Percentiles rank a stretch among this genome's conserved stretches.
phyloP scores from a whole-genome alignment of 2,113 vertebrate genomes.

The Rhadina sibilatrix region DNA sequence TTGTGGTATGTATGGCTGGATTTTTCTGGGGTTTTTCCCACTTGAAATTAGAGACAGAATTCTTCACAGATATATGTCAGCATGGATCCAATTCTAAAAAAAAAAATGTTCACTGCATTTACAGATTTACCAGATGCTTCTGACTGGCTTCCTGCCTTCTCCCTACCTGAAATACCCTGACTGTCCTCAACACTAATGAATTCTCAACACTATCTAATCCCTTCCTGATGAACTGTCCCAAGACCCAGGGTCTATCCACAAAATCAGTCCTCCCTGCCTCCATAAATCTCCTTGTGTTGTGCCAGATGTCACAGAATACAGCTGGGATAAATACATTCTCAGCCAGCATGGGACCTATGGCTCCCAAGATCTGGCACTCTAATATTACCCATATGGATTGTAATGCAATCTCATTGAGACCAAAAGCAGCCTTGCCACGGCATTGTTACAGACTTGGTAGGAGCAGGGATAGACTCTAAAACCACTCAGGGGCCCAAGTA shows the following conservation, averaged over 20 bases:
- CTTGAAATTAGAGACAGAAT: background rate
- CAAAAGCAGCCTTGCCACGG: background rate
- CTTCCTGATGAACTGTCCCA: background rate
- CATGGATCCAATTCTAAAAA: background rate
- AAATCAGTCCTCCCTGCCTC: background rate
- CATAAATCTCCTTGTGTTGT: background rate
- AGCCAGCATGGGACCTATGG: background rate
- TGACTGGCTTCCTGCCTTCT: background rate
- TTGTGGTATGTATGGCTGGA: background rate
- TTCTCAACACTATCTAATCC: background rate
- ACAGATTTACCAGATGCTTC: background rate
- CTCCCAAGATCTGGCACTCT: background rate
- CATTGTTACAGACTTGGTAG: background rate
- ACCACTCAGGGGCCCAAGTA: background rate
- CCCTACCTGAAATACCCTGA: background rate
- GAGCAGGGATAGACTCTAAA: background rate
- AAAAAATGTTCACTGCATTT: background rate
- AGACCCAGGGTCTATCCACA: background rate
- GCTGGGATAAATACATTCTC: background rate
- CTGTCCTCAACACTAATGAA: background rate
- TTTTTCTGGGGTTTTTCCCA: background rate
- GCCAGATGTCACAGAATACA: background rate
- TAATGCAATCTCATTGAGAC: background rate
- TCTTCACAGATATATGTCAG: background rate
- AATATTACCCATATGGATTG: background rate